These are phyloP conservation scores for Ormyrus pomaceus DNA, from an alignment of 2,888 invertebrate genomes.

Conservation along the genomic window DNA sequence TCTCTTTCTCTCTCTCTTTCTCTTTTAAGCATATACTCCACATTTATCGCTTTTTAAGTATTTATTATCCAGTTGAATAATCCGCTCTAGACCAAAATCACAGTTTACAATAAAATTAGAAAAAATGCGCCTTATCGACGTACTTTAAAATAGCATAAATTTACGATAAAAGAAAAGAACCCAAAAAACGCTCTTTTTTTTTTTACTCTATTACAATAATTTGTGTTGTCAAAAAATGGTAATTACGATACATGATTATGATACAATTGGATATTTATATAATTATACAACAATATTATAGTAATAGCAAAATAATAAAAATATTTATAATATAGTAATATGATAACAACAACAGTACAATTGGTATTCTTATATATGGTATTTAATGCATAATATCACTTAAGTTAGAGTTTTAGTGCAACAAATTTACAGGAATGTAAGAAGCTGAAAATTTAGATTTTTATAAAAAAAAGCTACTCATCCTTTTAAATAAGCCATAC, in stretches of 20 bases:
- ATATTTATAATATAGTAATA: slow-evolving; percentile 47
- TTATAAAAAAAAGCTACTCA: slow-evolving; percentile 1
- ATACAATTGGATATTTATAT: slow-evolving; percentile 20
- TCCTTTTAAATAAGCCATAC: not conserved
- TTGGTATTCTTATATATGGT: slow-evolving; percentile 32
- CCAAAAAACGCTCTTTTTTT: not conserved
- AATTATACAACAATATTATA: slow-evolving; percentile 45
- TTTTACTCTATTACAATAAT: not conserved
- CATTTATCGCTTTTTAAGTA: not conserved
- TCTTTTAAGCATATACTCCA: too few relatives aligned
- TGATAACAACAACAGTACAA: slow-evolving; percentile 50
- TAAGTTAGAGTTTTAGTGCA: slow-evolving; percentile 13
- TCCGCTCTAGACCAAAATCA: slow-evolving; percentile 32
- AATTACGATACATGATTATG: slow-evolving; percentile 16
- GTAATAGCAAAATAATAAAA: slow-evolving; percentile 49
- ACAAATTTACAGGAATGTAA: slow-evolving; percentile 43
- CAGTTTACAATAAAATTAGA: slow-evolving; percentile 37
- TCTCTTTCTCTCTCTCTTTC: too few relatives aligned
- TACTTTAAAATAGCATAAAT: slow-evolving; percentile 12
- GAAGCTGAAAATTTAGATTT: slow-evolving; percentile 1
- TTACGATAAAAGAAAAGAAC: not conserved
- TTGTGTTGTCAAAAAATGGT: slow-evolving; percentile 15
- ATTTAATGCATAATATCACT: slow-evolving; percentile 46
- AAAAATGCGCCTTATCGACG: slow-evolving; percentile 16
- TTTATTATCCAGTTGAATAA: slow-evolving; percentile 39